Evolutionary conservation across 1,140 invertebrate species (phyloP), one percentile per base, ranked within the genome.

Genomic region (Meloidogyne floridensis): DNA sequence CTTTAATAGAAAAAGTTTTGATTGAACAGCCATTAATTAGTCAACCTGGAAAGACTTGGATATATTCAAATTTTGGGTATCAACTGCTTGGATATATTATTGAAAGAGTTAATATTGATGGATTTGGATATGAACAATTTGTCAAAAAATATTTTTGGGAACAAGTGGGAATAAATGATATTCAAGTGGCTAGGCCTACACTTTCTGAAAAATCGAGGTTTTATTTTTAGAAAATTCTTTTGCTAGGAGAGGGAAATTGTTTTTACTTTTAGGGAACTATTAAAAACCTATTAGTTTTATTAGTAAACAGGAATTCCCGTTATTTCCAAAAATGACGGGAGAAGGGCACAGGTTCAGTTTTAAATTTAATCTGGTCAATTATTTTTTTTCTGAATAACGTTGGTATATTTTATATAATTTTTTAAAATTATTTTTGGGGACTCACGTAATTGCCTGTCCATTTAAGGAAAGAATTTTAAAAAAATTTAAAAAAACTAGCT

Each of bases 31-130:
- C 88, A n/a, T 77, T 89, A 18, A 81, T 83, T 11, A 81, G 77
- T 20, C 81, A 80, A 65, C 88, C 88, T 10, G 89, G 89, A 32
- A 74, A 82, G 13, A 86, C 81, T 42, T 89, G 88, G 88, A 89
- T 89, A 54, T 89, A 89, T 73, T 89, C 88, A 10, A 89, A 89
- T 78, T 89, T 89, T 56, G 88, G 88, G 11, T 89, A 89, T 79
- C 87, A 88, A 79, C 47, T 89, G n/a, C 84, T 89, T 11, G 88
- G 88, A 10, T 85, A 87, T 78, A 86, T 89, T 11, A 90, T 89
- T 81, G 87, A 89, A 79, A 73, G 76, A 11, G n/a, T 65, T 65
- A 65, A 65, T 65, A 79, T 83, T 42, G 86, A 87, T 15, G 86
- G 87, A 69, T 81, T 85, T 76, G 75, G 32, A 5, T 89, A 89